Base-by-base conservation (phyloP, 2,797 vertebrate species). In the Spondyliosoma cantharus region DNA sequence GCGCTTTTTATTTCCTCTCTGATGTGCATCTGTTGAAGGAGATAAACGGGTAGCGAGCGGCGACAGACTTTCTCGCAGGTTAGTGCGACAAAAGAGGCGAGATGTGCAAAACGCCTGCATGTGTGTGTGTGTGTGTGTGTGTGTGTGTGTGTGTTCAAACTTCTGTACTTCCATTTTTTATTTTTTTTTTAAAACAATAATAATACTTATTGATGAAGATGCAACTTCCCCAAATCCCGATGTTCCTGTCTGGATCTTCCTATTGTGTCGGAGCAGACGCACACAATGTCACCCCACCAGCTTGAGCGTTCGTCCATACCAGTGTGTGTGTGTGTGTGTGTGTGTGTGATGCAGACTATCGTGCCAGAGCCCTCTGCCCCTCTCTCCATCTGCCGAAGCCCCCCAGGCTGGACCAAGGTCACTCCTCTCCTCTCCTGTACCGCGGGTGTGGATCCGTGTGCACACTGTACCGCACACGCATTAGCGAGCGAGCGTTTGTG, bases 321-420 rank as follows among this genome's bases (percentile, higher is more conserved):
- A 46, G 73, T 78, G 79, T 86, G 80, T 75, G 27, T 76, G 65
- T 68, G 70, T 66, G 71, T 67, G 76, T 81, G 66, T 75, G 76
- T 80, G 71, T 64, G 71, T 75, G 82, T 62, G 80, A 4, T 69
- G 74, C 62, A 84, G 90, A 79, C 80, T 66, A 64, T 81, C 50
- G 81, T 91, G 93, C 91, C 91, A 93, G 90, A 90, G 86, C 90
- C 91, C 90, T 93, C 88, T 92, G 89, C 88, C 92, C 90, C 90
- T 90, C 87, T 87, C 86, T 92, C 92, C 92, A 94, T 93, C 93
- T 94, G 92, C 90, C 89, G 86, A 89, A 91, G 80, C 89, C 91
- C 91, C 91, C 89, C 83, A 91, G 91, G 92, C 90, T 90, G 90
- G 86, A 94, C 86, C 92, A 93, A 93, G 92, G 92, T 93, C 92